Percentiles rank a stretch among this genome's conserved stretches.
These are phyloP conservation scores for Misgurnus anguillicaudatus DNA, from an alignment of 2,113 vertebrate genomes.

Conservation along the genomic window DNA sequence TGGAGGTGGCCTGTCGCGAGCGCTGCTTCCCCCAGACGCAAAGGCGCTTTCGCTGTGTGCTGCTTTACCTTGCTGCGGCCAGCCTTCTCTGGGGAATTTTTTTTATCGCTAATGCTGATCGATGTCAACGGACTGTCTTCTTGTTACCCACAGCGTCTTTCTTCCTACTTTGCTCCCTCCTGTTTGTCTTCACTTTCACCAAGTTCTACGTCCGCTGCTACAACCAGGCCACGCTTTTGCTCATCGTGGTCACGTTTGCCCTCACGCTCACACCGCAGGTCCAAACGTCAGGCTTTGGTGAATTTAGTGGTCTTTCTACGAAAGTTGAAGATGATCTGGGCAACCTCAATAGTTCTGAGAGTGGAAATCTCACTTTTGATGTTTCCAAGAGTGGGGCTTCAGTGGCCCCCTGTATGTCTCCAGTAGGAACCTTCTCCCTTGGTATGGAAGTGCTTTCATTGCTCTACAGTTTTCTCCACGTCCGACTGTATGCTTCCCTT, in stretches of 20 bases:
- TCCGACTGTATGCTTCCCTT: constrained; percentile 90
- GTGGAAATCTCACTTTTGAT: constrained; percentile 61
- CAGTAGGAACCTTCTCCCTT: constrained; percentile 92
- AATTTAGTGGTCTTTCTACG: constrained; percentile 49
- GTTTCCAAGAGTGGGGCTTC: constrained; percentile 15
- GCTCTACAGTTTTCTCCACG: constrained; percentile 93
- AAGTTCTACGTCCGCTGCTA: constrained; percentile 83
- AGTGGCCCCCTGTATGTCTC: constrained; percentile 81
- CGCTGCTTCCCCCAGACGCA: constrained; percentile 94
- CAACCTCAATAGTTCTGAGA: constrained; percentile 61
- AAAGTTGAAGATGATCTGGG: constrained; percentile 60
- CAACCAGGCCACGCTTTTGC: constrained; percentile 82
- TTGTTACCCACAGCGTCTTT: constrained; percentile 83
- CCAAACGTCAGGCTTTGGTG: constrained; percentile 72
- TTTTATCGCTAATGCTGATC: constrained; percentile 80
- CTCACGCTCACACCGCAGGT: constrained; percentile 88
- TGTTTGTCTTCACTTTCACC: constrained; percentile 91
- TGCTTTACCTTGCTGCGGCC: constrained; percentile 87
- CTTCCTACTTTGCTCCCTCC: constrained; percentile 78
- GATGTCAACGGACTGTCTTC: constrained; percentile 74
- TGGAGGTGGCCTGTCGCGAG: constrained; percentile 94
- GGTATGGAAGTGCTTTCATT: constrained; percentile 91
- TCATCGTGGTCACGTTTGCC: constrained; percentile 85
- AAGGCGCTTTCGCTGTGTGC: constrained; percentile 89
- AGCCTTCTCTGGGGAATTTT: constrained; percentile 88